phyloP scores from a whole-genome alignment of 2,888 invertebrate species.

The Athripsodes cinereus region DNA sequence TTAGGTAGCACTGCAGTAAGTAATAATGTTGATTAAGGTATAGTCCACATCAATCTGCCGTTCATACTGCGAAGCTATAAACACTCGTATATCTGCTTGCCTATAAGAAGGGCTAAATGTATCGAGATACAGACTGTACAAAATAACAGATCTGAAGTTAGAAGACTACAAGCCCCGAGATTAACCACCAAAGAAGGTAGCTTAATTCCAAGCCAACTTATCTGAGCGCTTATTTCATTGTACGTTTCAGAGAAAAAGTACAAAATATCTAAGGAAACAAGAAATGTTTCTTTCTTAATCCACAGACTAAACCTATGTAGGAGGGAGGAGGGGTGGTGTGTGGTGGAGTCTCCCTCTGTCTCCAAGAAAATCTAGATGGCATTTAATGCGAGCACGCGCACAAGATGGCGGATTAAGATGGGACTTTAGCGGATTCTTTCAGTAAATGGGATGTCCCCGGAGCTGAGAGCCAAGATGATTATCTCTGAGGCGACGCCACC shows the following conservation, averaged over 20 bases:
- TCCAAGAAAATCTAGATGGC: conserved; percentile 24
- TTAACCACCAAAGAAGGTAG: conserved; percentile 23
- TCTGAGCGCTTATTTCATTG: conserved; percentile 26
- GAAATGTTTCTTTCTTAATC: conserved; percentile 27
- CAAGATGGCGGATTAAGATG: conserved; percentile 27
- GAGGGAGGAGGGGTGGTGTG: conserved; percentile 2
- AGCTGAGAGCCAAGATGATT: conserved; percentile 26
- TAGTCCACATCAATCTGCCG: too few relatives aligned
- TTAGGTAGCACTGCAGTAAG: too few relatives aligned
- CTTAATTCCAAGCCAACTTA: conserved; percentile 25
- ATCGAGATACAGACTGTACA: too few relatives aligned
- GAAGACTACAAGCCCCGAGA: conserved; percentile 8
- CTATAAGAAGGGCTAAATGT: too few relatives aligned
- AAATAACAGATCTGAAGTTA: neutral
- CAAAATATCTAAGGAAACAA: conserved; percentile 25
- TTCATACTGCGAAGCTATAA: too few relatives aligned
- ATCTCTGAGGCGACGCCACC: conserved; percentile 25
- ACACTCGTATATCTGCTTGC: too few relatives aligned
- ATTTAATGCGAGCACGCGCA: conserved; percentile 27
- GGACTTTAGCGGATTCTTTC: conserved; percentile 29
- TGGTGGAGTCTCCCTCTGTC: conserved; percentile 20
- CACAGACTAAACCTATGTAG: conserved; percentile 20
- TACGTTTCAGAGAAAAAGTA: conserved; percentile 25
- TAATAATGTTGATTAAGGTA: too few relatives aligned
- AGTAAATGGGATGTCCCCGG: conserved; percentile 28